A percentile compares a stretch with the other conserved stretches of the same genome.
Evolutionary conservation across 2,888 invertebrate genomes (phyloP).

Genomic region (Thysanoteuthis rhombus): DNA sequence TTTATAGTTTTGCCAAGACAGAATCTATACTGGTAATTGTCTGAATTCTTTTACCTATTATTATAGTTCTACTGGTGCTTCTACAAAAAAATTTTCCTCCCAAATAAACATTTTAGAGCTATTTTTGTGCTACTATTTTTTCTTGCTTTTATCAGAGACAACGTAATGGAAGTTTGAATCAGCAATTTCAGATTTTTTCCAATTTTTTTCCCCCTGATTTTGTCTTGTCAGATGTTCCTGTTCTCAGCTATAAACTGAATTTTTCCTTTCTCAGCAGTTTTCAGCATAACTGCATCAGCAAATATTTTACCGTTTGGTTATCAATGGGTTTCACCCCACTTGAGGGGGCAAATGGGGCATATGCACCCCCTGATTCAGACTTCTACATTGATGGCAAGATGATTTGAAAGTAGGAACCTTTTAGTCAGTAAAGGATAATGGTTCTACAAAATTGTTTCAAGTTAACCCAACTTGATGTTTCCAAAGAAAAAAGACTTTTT

Average conservation of each 20-base stretch:
- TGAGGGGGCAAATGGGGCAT: too few relatives aligned
- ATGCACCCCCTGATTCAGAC: too few relatives aligned
- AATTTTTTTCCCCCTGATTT: not conserved
- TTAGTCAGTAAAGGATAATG: too few relatives aligned
- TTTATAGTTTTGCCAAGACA: not conserved
- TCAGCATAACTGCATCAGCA: not conserved
- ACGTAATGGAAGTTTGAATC: not conserved
- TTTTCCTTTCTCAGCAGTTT: not conserved
- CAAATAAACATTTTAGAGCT: slow-evolving; percentile 12
- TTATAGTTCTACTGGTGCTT: not conserved
- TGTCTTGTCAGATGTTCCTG: not conserved
- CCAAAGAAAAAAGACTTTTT: too few relatives aligned
- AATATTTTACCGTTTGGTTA: not conserved
- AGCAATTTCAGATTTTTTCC: not conserved
- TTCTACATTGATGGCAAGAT: too few relatives aligned
- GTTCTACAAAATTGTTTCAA: too few relatives aligned
- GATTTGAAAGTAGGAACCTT: too few relatives aligned
- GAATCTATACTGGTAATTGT: not conserved
- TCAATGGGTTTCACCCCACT: not conserved
- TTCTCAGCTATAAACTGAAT: not conserved
- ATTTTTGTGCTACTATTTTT: not conserved
- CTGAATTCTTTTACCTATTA: not conserved
- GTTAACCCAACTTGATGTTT: too few relatives aligned
- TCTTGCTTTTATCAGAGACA: not conserved
- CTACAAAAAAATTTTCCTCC: not conserved